phyloP scores from a whole-genome alignment of 2,797 vertebrate genomes.

The Chelonia mydas region DNA sequence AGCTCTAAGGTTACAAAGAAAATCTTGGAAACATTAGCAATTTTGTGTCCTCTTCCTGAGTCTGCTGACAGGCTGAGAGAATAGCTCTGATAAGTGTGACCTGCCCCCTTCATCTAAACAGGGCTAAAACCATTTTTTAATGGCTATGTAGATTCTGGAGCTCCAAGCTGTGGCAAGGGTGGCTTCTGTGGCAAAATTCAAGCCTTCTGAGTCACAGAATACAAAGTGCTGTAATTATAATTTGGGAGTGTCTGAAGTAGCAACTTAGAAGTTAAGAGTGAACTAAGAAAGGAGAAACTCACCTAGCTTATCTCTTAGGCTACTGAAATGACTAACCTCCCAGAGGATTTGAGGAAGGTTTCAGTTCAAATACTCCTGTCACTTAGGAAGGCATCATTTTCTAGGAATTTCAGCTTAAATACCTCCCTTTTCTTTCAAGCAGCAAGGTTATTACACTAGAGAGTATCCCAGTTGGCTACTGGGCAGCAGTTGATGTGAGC shows the following conservation, averaged over 20 bases:
- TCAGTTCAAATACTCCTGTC: not conserved
- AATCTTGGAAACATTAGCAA: no score
- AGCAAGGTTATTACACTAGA: not conserved
- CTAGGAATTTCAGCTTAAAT: not conserved
- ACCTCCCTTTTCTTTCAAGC: not conserved
- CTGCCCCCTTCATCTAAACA: no score
- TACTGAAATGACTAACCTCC: not conserved
- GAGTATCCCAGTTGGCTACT: not conserved
- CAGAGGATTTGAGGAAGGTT: not conserved
- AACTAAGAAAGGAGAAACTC: not conserved
- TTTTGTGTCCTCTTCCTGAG: no score
- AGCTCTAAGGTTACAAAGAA: no score
- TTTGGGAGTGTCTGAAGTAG: not conserved
- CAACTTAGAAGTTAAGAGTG: not conserved
- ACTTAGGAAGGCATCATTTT: not conserved
- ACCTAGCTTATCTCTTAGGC: not conserved
- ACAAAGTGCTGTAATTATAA: not conserved
- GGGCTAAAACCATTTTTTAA: no score
- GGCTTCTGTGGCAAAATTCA: not conserved
- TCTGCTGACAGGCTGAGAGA: no score
- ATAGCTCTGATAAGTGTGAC: no score
- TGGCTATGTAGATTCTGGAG: no score
- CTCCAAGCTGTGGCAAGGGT: no score
- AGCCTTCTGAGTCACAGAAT: not conserved
- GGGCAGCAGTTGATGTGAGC: accelerated